phyloP scores from a whole-genome alignment of 2,888 invertebrate genomes.

The Tillus elongatus region DNA sequence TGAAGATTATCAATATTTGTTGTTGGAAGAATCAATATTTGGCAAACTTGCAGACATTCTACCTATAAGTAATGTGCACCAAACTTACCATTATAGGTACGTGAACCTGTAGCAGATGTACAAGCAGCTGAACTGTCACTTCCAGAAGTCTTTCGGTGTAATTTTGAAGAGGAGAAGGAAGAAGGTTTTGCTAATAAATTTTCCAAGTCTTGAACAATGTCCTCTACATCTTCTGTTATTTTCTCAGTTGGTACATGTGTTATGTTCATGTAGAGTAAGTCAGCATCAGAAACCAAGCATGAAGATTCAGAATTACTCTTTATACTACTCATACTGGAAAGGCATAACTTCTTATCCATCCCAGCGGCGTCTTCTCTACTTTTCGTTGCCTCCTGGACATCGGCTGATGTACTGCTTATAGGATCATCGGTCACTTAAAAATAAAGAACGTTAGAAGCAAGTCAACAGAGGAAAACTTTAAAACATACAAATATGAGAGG shows the following conservation, averaged over 20 bases:
- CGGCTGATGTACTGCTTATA: slow-evolving; percentile 38
- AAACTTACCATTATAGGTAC: too few species aligned
- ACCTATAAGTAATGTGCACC: too few species aligned
- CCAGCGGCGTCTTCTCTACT: slow-evolving; percentile 7
- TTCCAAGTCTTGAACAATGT: slow-evolving; percentile 40
- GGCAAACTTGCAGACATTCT: too few species aligned
- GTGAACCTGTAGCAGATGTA: too few species aligned
- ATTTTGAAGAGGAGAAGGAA: too few species aligned
- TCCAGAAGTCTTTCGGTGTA: too few species aligned
- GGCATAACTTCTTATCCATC: slow-evolving; percentile 4
- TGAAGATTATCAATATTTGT: too few species aligned
- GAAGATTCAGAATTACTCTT: background rate
- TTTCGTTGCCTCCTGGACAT: slow-evolving; percentile 23
- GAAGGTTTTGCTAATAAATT: slow-evolving; percentile 33
- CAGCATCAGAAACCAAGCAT: slow-evolving; percentile 19
- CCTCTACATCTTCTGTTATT: slow-evolving; percentile 40
- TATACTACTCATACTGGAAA: background rate
- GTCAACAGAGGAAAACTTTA: background rate
- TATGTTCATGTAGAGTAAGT: slow-evolving; percentile 31
- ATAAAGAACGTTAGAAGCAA: slow-evolving; percentile 4
- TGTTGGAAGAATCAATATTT: too few species aligned
- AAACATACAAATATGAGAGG: background rate
- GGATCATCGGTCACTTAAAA: slow-evolving; percentile 30
- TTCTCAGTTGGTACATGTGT: slow-evolving; percentile 28
- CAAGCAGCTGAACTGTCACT: too few species aligned